A percentile compares a stretch with the other conserved stretches of the same genome.
Conservation (phyloP, 1,140 invertebrate genomes). For the Venustaconcha ellipsiformis region DNA sequence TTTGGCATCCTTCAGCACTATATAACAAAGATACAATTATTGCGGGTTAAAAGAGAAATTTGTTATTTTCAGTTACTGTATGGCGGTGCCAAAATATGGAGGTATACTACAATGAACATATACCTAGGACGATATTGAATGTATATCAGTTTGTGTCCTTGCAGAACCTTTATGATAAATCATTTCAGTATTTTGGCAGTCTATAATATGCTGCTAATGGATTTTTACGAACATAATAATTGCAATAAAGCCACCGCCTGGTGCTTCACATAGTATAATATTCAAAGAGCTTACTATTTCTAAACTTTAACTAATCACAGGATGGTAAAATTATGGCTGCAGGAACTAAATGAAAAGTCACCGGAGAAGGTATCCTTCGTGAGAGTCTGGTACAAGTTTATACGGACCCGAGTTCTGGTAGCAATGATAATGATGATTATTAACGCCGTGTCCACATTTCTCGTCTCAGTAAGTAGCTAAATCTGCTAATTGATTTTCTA, state of each 20-base stretch:
- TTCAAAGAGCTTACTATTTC: neutral
- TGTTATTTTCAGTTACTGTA: too few species aligned
- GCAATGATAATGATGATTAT: conserved; percentile 6
- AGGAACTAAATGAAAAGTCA: conserved; percentile 10
- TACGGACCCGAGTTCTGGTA: conserved; percentile 5
- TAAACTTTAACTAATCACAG: neutral
- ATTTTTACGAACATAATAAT: too few species aligned
- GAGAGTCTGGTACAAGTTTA: conserved; percentile 27
- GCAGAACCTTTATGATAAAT: too few species aligned
- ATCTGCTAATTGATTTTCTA: neutral
- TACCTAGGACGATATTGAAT: too few species aligned
- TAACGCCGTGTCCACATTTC: conserved; percentile 16
- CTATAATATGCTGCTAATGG: too few species aligned
- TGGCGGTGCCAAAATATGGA: too few species aligned
- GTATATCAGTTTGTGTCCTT: too few species aligned
- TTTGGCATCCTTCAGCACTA: too few species aligned
- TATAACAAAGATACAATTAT: too few species aligned
- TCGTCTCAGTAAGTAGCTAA: conserved; percentile 22
- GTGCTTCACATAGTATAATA: neutral
- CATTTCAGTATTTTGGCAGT: too few species aligned
- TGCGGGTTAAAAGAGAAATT: too few species aligned
- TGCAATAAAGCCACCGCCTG: neutral
- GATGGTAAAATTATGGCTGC: conserved; percentile 17
- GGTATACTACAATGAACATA: too few species aligned
- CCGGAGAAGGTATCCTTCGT: conserved; percentile 19